Percentiles rank a stretch among this genome's conserved stretches.
Conservation (phyloP, 2,888 invertebrate genomes). For the Dynastes maya region DNA sequence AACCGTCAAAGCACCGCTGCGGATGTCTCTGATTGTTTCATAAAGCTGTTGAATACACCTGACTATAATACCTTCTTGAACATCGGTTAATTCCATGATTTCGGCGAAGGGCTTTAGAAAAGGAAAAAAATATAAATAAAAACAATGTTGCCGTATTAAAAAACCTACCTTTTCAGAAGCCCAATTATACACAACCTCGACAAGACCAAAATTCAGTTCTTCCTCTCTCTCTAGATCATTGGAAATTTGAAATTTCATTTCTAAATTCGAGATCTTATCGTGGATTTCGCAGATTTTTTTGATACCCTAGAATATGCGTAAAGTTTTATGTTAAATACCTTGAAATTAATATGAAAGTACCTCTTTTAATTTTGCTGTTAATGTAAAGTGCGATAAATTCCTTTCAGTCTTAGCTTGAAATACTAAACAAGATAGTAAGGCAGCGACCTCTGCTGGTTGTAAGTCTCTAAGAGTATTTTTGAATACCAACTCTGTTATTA, state of each 20-base stretch:
- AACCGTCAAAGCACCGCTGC: conserved; percentile 93
- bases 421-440: conserved; percentile 92
- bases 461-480: conserved; percentile 90
- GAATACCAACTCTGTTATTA: conserved; percentile 95
- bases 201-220: conserved; percentile 90
- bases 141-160: conserved; percentile 38
- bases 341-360: conserved; percentile 62
- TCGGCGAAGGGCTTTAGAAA: conserved; percentile 86
- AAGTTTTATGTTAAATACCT: not conserved
- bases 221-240: conserved; percentile 60
- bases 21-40: conserved; percentile 90
- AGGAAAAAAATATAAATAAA: too few species aligned
- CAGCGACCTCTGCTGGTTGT: conserved; percentile 93
- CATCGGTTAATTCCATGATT: conserved; percentile 92
- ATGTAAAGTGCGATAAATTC: conserved; percentile 69
- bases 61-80: conserved; percentile 98
- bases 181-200: conserved; percentile 97
- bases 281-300: conserved; percentile 81
- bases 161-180: conserved; percentile 83
- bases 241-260: conserved; percentile 76
- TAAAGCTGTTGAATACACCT: conserved; percentile 96
- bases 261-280: conserved; percentile 78
- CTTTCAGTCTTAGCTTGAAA: conserved; percentile 87
- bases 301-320: conserved; percentile 74
- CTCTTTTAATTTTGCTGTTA: conserved; percentile 76